Base-by-base conservation (phyloP, 2,888 invertebrate genomes). In the Halictus quadricinctus region DNA sequence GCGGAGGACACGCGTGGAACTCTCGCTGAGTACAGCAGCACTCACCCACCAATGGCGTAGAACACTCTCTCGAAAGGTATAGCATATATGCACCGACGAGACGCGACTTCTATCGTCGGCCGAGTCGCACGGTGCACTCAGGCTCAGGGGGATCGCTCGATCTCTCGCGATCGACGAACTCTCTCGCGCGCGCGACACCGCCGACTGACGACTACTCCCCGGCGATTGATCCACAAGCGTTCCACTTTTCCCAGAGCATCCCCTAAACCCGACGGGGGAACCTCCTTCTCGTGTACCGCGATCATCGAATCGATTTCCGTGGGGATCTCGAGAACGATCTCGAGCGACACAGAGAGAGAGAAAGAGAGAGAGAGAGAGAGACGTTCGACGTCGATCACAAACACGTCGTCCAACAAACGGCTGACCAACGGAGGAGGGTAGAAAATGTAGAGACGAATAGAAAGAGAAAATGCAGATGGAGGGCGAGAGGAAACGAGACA, bases 1-100 rank as follows among this genome's bases (percentile, higher is more conserved):
- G 66, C 66, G 69, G 69, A 69, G 36, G 69, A 69, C 69, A 69
- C 69, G 69, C 69, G 69, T 69, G 69, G 41, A 69, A 69, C 69
- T 69, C 69, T 43, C 69, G 69, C 41, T 21, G 43, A 41, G 69
- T 41, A 41, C 69, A 69, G 41, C 43, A 36, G 69, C 69, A 69
- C 69, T 69, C 43, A 43, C 54, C 69, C 69, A 36, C 41, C 69
- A 69, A 69, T 69, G 69, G 69, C 69, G 69, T 43, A 69, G 69
- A 43, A 69, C 43, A 12, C 43, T 74, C 54, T 54, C 54, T 54
- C 54, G 54, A 10, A 54, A 10, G 43, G 43, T 43, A 43, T 43
- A 43, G 10, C n/a, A 54, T 54, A 10, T 10, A 10, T 54, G 1
- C 21, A 10, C 10, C 54, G 10, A 54, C 54, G 21, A 13, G 54